Evolutionary conservation across 2,113 vertebrate genomes (phyloP), one percentile per base, ranked within the genome.

Genomic region (Notothenia rossii): DNA sequence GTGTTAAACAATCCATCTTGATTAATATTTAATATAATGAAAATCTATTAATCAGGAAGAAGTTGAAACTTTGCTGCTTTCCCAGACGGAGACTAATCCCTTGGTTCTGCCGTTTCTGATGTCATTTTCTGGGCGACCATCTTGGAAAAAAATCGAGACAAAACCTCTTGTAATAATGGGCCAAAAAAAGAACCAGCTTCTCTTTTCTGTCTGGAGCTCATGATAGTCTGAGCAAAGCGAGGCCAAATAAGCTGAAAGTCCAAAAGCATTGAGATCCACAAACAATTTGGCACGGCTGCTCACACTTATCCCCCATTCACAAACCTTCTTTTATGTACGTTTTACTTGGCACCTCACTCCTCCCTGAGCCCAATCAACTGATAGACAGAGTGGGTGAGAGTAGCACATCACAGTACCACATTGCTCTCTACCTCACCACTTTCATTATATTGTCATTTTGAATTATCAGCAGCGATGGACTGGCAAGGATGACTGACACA

Each of bases 361-460:
- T n/a, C 67, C 62, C 66, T 49, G 3, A 58, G 17, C 78, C 86
- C 56, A 64, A 77, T 79, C 76, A 18, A 73, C 67, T 65, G 73
- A 86, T 81, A 71, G 79, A 84, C 60, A 49, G 79, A 82, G 79
- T n/a, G 80, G 84, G 79, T 70, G 72, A 92, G 79, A 87, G 86
- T 33, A 76, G 85, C 83, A 88, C 85, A 86, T 86, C 82, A 78
- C 81, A 87, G 83, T 82, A 70, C 77, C 90, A 85, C 87, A 29
- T 76, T 72, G 74, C 88, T 78, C 89, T 85, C 78, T 63, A 88
- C 86, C 84, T 85, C 87, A 54, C 66, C 58, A 69, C 89, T 92
- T 92, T 92, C 90, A 91, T 95, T 93, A 94, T 88, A 87, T 84
- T 94, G 93, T 94, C 92, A 92, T 94, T 91, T 90, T 91, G 83